A percentile compares a stretch with the other conserved stretches of the same genome.
These are phyloP conservation scores for Cantharis flavilabris DNA, from an alignment of 2,888 invertebrate genomes.

Conservation along the genomic window DNA sequence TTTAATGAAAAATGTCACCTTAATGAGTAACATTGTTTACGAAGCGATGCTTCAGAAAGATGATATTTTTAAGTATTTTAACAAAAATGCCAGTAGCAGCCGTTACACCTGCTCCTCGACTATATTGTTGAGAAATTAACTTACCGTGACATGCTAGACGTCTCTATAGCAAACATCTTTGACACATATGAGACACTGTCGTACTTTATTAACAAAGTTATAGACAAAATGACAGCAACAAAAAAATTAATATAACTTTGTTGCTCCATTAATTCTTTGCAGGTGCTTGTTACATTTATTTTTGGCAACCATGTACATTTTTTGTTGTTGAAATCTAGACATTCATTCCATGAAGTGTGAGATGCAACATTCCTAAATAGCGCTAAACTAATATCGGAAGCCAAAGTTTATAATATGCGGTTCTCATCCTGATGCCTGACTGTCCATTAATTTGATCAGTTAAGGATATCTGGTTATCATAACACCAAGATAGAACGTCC, in stretches of 20 bases:
- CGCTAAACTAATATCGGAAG: no score
- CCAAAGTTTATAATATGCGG: no score
- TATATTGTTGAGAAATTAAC: conserved; percentile 43
- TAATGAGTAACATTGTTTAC: not conserved
- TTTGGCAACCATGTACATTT: not conserved
- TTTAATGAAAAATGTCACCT: not conserved
- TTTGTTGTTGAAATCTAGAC: no score
- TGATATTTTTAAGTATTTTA: conserved; percentile 17
- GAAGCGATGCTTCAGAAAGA: not conserved
- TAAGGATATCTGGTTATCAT: no score
- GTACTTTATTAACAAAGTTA: conserved; percentile 36
- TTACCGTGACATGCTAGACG: conserved; percentile 34
- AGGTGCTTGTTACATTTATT: not conserved
- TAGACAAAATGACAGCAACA: conserved; percentile 3
- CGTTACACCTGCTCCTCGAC: conserved; percentile 40
- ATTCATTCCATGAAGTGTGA: no score
- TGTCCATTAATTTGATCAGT: no score
- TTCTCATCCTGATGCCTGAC: no score
- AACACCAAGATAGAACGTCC: no score
- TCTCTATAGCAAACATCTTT: conserved; percentile 38
- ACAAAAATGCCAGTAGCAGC: conserved; percentile 32
- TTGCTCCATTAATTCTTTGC: conserved; percentile 2
- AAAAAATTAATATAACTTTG: conserved; percentile 10
- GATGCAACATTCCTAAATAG: no score
- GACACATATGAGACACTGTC: conserved; percentile 39